phyloP scores from a whole-genome alignment of 1,140 invertebrate genomes.

The Sitophilus oryzae region DNA sequence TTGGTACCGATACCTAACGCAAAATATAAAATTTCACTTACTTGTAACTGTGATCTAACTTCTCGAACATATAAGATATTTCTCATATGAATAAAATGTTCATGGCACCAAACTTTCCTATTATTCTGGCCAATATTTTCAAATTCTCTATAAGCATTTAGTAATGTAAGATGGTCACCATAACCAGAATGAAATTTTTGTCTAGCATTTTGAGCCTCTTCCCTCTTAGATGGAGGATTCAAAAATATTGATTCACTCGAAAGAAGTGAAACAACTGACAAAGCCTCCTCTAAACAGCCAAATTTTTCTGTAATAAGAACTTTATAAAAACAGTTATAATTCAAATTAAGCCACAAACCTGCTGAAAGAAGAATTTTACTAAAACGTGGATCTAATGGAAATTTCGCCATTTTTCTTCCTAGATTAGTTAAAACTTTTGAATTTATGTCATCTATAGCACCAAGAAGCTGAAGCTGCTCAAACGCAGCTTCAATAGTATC shows the following conservation, averaged over 20 bases:
- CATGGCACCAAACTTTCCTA: conserved; percentile 75
- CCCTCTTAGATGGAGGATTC: conserved; percentile 53
- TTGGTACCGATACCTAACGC: too few relatives aligned
- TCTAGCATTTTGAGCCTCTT: conserved; percentile 61
- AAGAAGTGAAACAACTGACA: conserved; percentile 56
- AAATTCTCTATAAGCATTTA: conserved; percentile 84
- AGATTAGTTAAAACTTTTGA: conserved; percentile 62
- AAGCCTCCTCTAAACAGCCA: conserved; percentile 77
- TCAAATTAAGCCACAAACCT: conserved; percentile 1
- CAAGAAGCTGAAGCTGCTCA: conserved; percentile 65
- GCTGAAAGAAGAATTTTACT: conserved; percentile 78
- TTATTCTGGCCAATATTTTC: conserved; percentile 68
- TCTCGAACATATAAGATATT: conserved; percentile 79
- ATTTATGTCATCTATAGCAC: conserved; percentile 58
- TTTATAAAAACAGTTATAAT: neutral
- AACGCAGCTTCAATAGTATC: conserved; percentile 65
- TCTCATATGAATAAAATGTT: conserved; percentile 81
- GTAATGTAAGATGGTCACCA: conserved; percentile 88
- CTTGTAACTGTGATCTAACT: conserved; percentile 73
- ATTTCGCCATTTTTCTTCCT: conserved; percentile 82
- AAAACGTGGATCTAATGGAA: conserved; percentile 88
- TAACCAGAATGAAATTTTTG: conserved; percentile 79
- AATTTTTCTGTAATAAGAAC: conserved; percentile 50
- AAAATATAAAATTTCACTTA: conserved; percentile 3
- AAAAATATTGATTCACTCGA: conserved; percentile 55